phyloP scores from a whole-genome alignment of 1,140 invertebrate genomes.

The Apocrypta bakeri region DNA sequence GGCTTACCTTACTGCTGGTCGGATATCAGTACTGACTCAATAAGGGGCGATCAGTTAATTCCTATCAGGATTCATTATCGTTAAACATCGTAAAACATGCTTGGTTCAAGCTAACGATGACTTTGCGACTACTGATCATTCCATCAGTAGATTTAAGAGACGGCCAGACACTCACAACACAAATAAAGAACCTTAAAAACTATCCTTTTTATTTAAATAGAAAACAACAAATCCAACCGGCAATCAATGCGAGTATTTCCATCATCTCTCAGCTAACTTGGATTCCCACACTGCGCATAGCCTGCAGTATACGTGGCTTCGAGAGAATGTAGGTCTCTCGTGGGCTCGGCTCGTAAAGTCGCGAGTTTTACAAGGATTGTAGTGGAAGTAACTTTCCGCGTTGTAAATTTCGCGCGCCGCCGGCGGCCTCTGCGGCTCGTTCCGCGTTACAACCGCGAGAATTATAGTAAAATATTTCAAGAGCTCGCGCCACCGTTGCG shows the following conservation, averaged over 20 bases:
- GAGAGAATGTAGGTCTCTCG: conserved; percentile 58
- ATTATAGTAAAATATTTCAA: conserved; percentile 47
- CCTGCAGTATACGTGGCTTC: conserved; percentile 32
- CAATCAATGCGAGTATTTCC: conserved; percentile 3
- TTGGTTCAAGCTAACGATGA: too few relatives aligned
- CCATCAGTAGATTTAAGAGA: too few relatives aligned
- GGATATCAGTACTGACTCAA: too few relatives aligned
- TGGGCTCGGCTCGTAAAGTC: conserved; percentile 59
- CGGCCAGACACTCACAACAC: too few relatives aligned
- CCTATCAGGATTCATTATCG: too few relatives aligned
- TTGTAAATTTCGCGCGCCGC: conserved; percentile 57
- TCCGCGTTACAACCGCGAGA: conserved; percentile 38
- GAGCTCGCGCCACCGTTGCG: background rate
- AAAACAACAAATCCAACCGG: too few relatives aligned
- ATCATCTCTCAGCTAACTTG: conserved; percentile 27
- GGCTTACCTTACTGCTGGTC: too few relatives aligned
- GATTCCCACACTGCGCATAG: background rate
- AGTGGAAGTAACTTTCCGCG: conserved; percentile 58
- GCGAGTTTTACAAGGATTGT: conserved; percentile 57
- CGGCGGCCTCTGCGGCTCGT: background rate
- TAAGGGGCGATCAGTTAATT: too few relatives aligned
- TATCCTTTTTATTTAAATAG: too few relatives aligned
- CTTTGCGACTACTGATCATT: too few relatives aligned
- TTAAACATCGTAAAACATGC: too few relatives aligned
- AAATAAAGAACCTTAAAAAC: too few relatives aligned